Percentiles rank a stretch among this genome's conserved stretches.
These are phyloP conservation scores for Troides oblongomaculatus DNA, from an alignment of 2,888 invertebrate species.

Conservation along the genomic window DNA sequence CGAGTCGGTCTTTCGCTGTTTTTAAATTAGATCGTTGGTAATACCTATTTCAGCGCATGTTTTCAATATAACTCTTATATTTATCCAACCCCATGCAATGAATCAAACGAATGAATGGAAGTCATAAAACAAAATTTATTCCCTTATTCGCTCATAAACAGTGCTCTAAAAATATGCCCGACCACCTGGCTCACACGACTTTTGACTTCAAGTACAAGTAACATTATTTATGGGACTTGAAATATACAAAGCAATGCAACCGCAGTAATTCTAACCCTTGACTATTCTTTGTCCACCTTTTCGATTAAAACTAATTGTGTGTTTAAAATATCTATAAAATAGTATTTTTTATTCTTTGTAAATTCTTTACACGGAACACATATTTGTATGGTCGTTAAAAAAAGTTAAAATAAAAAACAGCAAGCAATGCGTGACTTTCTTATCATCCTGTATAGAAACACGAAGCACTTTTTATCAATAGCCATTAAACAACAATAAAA, in stretches of 20 bases:
- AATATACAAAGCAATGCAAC: constrained; percentile 61
- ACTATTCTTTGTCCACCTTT: constrained; percentile 50
- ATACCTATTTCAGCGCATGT: constrained; percentile 6
- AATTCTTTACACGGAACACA: too few relatives aligned
- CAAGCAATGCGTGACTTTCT: background rate
- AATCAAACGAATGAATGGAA: constrained; percentile 67
- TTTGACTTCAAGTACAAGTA: constrained; percentile 56
- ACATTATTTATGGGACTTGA: constrained; percentile 67
- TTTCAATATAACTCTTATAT: constrained; percentile 6
- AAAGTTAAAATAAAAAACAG: background rate
- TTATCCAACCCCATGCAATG: constrained; percentile 40
- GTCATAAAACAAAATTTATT: constrained; percentile 70
- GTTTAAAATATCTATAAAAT: too few relatives aligned
- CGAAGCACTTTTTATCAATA: background rate
- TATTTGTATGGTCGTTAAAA: background rate
- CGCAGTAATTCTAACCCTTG: constrained; percentile 71
- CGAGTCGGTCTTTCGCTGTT: constrained; percentile 22
- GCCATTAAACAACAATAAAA: background rate
- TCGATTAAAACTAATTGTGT: too few relatives aligned
- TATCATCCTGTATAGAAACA: background rate
- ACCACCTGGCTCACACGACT: constrained; percentile 71
- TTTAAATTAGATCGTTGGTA: constrained; percentile 7
- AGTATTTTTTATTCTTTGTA: too few relatives aligned
- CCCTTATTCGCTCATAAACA: constrained; percentile 67
- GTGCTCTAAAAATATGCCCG: constrained; percentile 66